Base-by-base conservation (phyloP, 2,113 vertebrate species). In the Lepus timidus region DNA sequence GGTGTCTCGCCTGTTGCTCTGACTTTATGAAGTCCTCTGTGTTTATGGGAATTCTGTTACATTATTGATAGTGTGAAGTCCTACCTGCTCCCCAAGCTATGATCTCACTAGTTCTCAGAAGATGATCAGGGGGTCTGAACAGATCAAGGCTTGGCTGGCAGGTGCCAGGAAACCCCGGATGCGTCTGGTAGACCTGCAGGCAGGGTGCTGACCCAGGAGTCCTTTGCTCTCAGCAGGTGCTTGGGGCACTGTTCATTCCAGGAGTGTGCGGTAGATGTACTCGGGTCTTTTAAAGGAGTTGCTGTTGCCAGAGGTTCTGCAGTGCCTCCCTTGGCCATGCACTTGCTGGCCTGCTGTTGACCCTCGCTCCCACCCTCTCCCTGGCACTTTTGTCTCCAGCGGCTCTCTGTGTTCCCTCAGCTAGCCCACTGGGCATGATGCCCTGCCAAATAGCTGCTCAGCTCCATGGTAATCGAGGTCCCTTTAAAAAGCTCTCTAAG, bases 11-110 rank as follows among this genome's bases (percentile, higher is more conserved):
- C 90, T 70, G 23, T 33, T 23, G 55, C 44, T 25, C 85, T 96
- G 82, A 81, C 71, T 80, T 6, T 80, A 36, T 85, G 65, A 93
- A 83, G 89, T 62, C 70, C 80, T 93, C 62, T 51, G 71, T 95
- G 91, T 91, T 90, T 67, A 39, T 79, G 65, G 85, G 85, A 75
- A 73, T 92, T 95, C 78, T 91, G 83, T 80, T 96, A 61, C 67
- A 93, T 97, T 95, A 91, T 95, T 97, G 76, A 96, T 96, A 71
- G 67, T 52, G 76, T 58, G 49, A 80, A 65, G 62, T 79, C 75
- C 70, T 44, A 73, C 67, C 31, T 44, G 52, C 85, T 90, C 62
- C 4, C 23, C 55, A 81, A 36, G 29, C 90, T 84, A 25, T 90
- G 82, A 92, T 90, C 70, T 91, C 75, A 68, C 61, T 90, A 0